Conservation (phyloP, 2,888 invertebrate species). For the Carabus problematicus region DNA sequence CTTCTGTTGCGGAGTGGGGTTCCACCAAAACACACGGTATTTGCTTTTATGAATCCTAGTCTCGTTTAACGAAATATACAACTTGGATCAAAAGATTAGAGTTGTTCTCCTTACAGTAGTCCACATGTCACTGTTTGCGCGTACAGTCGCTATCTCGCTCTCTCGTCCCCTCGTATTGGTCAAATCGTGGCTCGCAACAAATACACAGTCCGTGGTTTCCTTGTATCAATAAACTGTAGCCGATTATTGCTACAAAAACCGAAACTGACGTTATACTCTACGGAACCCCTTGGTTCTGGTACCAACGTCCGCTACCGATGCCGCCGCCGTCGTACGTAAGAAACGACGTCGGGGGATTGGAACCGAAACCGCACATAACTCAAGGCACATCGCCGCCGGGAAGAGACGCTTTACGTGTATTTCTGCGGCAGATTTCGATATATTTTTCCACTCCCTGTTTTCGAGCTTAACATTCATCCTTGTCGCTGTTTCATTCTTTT, state of each 20-base stretch:
- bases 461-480: conserved; percentile 30
- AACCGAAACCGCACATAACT: conserved; percentile 41
- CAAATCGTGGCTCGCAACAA: conserved; percentile 15
- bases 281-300: too few species aligned
- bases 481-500: conserved; percentile 17
- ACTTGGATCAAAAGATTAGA: conserved; percentile 22
- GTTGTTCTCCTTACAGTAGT: conserved; percentile 19
- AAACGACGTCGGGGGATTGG: conserved; percentile 35
- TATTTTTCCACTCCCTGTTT: conserved; percentile 29
- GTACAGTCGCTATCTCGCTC: conserved; percentile 4
- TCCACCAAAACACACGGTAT: neutral
- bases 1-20: conserved; percentile 1
- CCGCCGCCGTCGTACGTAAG: conserved; percentile 22
- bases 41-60: conserved; percentile 14
- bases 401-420: conserved; percentile 1
- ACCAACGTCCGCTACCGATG: neutral
- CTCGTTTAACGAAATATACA: conserved; percentile 5
- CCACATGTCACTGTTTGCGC: conserved; percentile 16
- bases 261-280: neutral
- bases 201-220: conserved; percentile 21
- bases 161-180: neutral
- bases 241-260: conserved; percentile 39
- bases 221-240: conserved; percentile 39
- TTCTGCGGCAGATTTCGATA: conserved; percentile 30
- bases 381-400: conserved; percentile 29